Evolutionary conservation across 2,113 vertebrate species (phyloP).

Genomic region (Dendropsophus ebraccatus): DNA sequence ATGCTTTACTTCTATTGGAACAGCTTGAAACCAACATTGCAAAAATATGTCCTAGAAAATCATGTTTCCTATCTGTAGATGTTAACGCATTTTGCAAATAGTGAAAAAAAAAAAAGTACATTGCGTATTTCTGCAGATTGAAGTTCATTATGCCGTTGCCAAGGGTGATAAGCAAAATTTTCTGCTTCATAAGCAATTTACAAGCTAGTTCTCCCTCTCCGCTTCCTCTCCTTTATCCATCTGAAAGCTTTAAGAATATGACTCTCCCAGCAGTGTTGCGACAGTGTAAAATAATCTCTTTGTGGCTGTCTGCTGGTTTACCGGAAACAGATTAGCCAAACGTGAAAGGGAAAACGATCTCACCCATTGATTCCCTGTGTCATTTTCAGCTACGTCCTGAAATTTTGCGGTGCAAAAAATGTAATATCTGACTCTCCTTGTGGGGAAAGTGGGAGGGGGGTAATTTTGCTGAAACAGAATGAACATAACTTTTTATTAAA

Average conservation of each 20-base stretch:
- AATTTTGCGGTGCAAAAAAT: neutral
- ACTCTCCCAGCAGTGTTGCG: conserved; percentile 23
- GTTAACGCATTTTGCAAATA: conserved; percentile 22
- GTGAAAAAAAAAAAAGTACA: neutral
- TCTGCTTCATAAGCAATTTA: conserved; percentile 53
- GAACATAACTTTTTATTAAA: conserved; percentile 3
- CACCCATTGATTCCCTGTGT: conserved; percentile 36
- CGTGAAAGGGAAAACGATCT: conserved; percentile 34
- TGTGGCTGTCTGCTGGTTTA: conserved; percentile 22
- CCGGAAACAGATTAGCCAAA: conserved; percentile 53
- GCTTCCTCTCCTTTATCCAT: conserved; percentile 16
- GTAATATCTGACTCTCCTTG: neutral
- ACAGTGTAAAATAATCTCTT: conserved; percentile 49
- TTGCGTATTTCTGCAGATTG: conserved; percentile 21
- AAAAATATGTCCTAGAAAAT: conserved; percentile 13
- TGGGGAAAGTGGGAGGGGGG: neutral
- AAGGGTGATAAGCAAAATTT: conserved; percentile 36
- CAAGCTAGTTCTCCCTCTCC: neutral
- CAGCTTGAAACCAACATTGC: conserved; percentile 4
- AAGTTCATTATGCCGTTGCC: conserved; percentile 35
- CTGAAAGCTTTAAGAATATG: conserved; percentile 42
- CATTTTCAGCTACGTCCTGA: conserved; percentile 48
- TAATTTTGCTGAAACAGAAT: conserved; percentile 17
- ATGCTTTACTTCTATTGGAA: neutral
- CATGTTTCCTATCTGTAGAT: conserved; percentile 27